phyloP scores from a whole-genome alignment of 2,113 vertebrate species.

The Athene noctua region DNA sequence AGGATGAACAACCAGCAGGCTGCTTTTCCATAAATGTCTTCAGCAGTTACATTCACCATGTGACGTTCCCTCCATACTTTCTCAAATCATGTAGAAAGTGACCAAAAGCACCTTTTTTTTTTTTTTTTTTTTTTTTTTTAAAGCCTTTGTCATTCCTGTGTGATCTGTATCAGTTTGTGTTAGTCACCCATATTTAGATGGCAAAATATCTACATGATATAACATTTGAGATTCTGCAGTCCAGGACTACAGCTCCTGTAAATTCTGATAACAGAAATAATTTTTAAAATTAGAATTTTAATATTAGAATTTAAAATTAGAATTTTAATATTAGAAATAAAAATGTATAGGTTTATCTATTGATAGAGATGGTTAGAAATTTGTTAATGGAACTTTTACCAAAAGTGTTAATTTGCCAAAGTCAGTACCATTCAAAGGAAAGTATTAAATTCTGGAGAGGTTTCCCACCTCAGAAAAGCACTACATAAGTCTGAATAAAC shows the following conservation, averaged over 20 bases:
- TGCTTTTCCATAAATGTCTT: background rate
- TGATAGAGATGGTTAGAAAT: background rate
- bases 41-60: background rate
- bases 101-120: too few relatives aligned
- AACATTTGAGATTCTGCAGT: background rate
- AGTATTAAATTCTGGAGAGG: background rate
- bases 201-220: background rate
- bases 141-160: too few relatives aligned
- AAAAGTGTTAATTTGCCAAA: background rate
- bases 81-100: background rate
- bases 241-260: background rate
- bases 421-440: background rate
- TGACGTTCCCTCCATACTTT: background rate
- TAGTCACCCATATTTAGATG: too few relatives aligned
- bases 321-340: background rate
- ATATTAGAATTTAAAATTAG: too few relatives aligned
- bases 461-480: background rate
- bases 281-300: background rate
- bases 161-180: too few relatives aligned
- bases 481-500: background rate
- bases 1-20: background rate
- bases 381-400: background rate
- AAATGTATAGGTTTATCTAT: background rate
- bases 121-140: too few relatives aligned
- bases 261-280: background rate